Evolutionary conservation across 2,797 vertebrate genomes (phyloP).

Genomic region (Siniperca undulata): DNA sequence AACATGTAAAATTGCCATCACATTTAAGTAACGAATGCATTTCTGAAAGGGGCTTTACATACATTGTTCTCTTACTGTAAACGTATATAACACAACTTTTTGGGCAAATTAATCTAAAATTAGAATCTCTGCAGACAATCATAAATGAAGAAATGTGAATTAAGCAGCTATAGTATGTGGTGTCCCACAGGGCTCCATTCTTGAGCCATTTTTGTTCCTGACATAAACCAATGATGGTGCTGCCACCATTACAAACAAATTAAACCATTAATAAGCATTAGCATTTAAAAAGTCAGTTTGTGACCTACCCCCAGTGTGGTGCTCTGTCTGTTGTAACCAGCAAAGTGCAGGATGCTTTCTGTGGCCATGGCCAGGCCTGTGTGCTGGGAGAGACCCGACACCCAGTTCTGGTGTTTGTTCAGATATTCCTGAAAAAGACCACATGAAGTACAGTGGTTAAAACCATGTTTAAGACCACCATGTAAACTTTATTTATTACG

Average conservation of each 20-base stretch:
- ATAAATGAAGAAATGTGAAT: neutral
- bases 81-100: neutral
- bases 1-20: neutral
- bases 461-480: neutral
- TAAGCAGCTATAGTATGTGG: neutral
- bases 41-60: neutral
- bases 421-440: slow-evolving; percentile 90
- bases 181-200: slow-evolving; percentile 11
- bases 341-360: slow-evolving; percentile 95
- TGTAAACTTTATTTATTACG: neutral
- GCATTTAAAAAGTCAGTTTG: neutral
- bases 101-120: neutral
- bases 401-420: slow-evolving; percentile 98
- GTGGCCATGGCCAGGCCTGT: slow-evolving; percentile 97
- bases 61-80: neutral
- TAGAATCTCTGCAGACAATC: neutral
- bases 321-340: slow-evolving; percentile 95
- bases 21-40: neutral
- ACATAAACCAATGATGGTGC: too few species aligned
- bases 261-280: neutral
- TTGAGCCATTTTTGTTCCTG: slow-evolving; percentile 1
- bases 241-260: neutral
- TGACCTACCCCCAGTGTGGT: slow-evolving; percentile 92
- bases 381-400: slow-evolving; percentile 95
- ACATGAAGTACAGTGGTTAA: neutral